phyloP scores from a whole-genome alignment of 37 sponge, comb jelly and placozoan species.

The Petrosia ficiformis region DNA sequence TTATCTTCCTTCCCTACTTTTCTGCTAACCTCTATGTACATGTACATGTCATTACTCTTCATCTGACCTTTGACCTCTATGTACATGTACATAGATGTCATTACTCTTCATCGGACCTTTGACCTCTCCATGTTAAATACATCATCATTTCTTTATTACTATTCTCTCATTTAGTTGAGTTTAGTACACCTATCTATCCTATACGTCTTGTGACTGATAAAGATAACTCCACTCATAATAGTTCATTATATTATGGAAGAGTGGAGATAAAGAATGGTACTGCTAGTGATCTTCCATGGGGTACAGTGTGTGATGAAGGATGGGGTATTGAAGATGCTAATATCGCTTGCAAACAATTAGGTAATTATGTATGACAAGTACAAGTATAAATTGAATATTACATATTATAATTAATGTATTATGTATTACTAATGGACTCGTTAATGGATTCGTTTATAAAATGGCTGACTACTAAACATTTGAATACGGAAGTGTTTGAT shows the following conservation, averaged over 20 bases:
- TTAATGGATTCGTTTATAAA: too few species aligned
- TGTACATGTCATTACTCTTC: not conserved
- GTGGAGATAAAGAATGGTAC: slow-evolving; percentile 49
- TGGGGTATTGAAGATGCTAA: slow-evolving; percentile 65
- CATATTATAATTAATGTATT: too few species aligned
- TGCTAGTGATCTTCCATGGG: slow-evolving; percentile 20
- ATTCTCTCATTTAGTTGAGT: slow-evolving; percentile 20
- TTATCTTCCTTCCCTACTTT: too few species aligned
- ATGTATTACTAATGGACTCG: too few species aligned
- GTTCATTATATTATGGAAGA: slow-evolving; percentile 1
- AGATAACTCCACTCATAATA: slow-evolving; percentile 1
- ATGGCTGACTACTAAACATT: too few species aligned
- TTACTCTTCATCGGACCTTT: too few species aligned
- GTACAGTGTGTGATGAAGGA: slow-evolving; percentile 59
- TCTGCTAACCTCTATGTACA: not conserved
- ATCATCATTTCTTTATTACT: not conserved
- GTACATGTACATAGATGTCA: not conserved
- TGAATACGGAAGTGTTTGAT: too few species aligned
- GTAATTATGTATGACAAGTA: too few species aligned
- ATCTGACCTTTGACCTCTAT: not conserved
- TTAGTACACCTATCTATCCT: not conserved
- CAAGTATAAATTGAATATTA: too few species aligned
- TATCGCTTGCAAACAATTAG: slow-evolving; percentile 54
- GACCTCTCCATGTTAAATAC: not conserved
- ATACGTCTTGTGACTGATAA: slow-evolving; percentile 22